phyloP scores from a whole-genome alignment of 2,888 invertebrate species.

The Eupithecia dodoneata region DNA sequence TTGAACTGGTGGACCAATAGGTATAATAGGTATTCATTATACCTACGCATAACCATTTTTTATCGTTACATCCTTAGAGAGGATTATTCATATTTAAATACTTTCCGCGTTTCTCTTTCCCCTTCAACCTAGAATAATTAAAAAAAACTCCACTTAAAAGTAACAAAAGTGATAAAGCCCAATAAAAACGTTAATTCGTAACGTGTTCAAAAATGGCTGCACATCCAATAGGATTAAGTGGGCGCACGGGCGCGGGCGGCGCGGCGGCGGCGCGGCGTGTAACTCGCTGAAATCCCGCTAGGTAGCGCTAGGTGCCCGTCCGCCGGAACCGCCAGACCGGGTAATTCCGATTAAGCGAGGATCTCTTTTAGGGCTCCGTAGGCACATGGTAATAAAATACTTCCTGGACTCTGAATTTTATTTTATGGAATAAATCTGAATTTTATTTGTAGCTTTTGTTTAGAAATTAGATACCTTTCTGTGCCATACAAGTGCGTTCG shows the following conservation, averaged over 20 bases:
- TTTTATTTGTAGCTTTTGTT: not conserved
- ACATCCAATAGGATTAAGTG: slow-evolving; percentile 28
- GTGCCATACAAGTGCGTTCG: not conserved
- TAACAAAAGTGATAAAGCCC: slow-evolving; percentile 3
- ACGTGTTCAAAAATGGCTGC: slow-evolving; percentile 20
- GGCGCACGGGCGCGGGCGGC: not conserved
- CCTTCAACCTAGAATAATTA: not conserved
- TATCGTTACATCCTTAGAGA: not conserved
- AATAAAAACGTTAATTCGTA: slow-evolving; percentile 12
- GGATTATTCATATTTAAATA: not conserved
- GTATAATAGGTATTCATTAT: not conserved
- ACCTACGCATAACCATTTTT: not conserved
- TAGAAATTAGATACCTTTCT: not conserved
- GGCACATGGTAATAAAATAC: not conserved
- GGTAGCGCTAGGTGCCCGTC: slow-evolving; percentile 41
- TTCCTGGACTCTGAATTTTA: not conserved
- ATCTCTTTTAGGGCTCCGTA: slow-evolving; percentile 45
- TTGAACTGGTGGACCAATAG: no score
- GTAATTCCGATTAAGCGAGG: slow-evolving; percentile 66
- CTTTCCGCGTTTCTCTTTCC: not conserved
- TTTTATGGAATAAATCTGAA: not conserved
- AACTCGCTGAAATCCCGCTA: slow-evolving; percentile 33
- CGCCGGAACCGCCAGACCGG: slow-evolving; percentile 65
- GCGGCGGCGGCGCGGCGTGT: slow-evolving; percentile 15
- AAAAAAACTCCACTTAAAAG: not conserved